Percentiles rank a stretch among this genome's conserved stretches.
Evolutionary conservation across 2,888 invertebrate species (phyloP).

Genomic region (Choreutis nemorana): DNA sequence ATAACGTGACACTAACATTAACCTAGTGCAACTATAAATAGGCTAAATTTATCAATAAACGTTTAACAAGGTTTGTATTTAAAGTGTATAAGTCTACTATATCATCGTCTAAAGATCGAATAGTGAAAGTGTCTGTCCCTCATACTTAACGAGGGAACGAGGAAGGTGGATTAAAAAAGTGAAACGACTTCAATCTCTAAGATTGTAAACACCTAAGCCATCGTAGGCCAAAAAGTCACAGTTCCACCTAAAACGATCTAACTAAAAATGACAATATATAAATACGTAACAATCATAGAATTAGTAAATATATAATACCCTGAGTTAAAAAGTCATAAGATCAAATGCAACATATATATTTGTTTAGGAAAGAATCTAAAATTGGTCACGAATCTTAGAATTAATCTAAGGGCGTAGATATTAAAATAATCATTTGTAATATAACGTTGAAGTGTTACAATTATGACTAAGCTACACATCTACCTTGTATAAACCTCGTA

Average conservation of each 20-base stretch:
- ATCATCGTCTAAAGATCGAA: conserved; percentile 31
- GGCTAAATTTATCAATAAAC: conserved; percentile 37
- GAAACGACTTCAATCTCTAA: conserved; percentile 17
- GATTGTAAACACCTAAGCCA: conserved; percentile 22
- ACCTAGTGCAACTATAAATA: conserved; percentile 40
- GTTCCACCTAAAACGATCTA: conserved; percentile 33
- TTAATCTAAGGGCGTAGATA: conserved; percentile 30
- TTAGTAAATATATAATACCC: conserved; percentile 41
- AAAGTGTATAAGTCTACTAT: conserved; percentile 27
- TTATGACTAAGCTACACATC: conserved; percentile 55
- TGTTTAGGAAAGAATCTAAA: conserved; percentile 40
- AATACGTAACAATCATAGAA: conserved; percentile 37
- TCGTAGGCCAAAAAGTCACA: conserved; percentile 50
- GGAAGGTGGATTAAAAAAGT: conserved; percentile 20
- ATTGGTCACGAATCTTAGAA: conserved; percentile 44
- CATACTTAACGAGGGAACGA: conserved; percentile 18
- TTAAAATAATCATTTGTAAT: conserved; percentile 24
- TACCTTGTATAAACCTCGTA: conserved; percentile 67
- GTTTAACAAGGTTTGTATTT: conserved; percentile 37
- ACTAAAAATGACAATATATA: conserved; percentile 32
- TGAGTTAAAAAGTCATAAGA: conserved; percentile 61
- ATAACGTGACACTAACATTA: conserved; percentile 18
- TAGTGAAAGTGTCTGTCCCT: conserved; percentile 27
- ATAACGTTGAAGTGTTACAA: conserved; percentile 47
- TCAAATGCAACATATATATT: conserved; percentile 31